Conservation (phyloP, 2,888 invertebrate species). For the Chloromyia formosa region DNA sequence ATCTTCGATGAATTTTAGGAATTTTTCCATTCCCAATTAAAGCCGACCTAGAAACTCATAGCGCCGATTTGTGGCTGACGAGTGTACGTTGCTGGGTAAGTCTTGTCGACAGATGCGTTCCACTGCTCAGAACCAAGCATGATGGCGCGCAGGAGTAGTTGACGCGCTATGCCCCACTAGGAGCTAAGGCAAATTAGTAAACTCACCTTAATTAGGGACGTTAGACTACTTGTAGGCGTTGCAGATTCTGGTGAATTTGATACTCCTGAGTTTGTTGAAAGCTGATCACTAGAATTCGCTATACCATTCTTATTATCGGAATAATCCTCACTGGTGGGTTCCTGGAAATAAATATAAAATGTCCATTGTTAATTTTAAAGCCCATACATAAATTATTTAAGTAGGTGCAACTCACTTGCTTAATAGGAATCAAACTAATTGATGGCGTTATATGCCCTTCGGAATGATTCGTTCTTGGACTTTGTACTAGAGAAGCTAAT, state of each 20-base stretch:
- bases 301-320: slow-evolving; percentile 57
- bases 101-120: too few relatives aligned
- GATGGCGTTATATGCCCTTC: slow-evolving; percentile 78
- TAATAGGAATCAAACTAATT: slow-evolving; percentile 86
- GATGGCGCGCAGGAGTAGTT: too few relatives aligned
- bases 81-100: too few relatives aligned
- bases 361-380: neutral
- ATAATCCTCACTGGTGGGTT: slow-evolving; percentile 54
- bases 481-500: slow-evolving; percentile 49
- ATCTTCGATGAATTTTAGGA: too few relatives aligned
- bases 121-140: too few relatives aligned
- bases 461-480: slow-evolving; percentile 57
- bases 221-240: slow-evolving; percentile 74
- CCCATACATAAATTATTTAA: neutral
- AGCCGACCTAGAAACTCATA: too few relatives aligned
- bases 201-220: slow-evolving; percentile 78
- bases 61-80: too few relatives aligned
- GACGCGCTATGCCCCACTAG: too few relatives aligned
- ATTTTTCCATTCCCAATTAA: too few relatives aligned
- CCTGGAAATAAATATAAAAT: slow-evolving; percentile 47
- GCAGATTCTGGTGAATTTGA: slow-evolving; percentile 59
- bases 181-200: too few relatives aligned
- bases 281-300: slow-evolving; percentile 52
- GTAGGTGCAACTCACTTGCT: slow-evolving; percentile 68
- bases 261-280: slow-evolving; percentile 64